Base-by-base conservation (phyloP, 1,140 invertebrate genomes). In the Tetramorium simillimum region DNA sequence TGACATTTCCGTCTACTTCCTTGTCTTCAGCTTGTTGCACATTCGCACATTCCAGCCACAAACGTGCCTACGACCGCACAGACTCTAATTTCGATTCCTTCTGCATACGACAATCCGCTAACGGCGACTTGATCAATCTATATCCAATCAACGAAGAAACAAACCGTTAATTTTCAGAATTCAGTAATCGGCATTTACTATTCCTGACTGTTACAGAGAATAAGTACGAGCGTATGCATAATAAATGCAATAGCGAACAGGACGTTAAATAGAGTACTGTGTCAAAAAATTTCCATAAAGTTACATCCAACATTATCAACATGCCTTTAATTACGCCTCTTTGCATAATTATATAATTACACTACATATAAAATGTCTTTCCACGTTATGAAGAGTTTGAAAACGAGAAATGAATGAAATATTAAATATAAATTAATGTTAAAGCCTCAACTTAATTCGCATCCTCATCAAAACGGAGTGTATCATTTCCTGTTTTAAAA, bases 1-100 rank as follows among this genome's bases (percentile, higher is more conserved):
- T 72, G 88, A 89, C 75, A 86, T 76, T 89, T 89, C 85, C 72
- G 77, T 81, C 72, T 76, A 89, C 82, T 65, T 78, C 58, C 72
- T 67, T 63, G 16, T 49, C 69, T 40, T 53, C n/a, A 53, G 21
- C 58, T 49, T 46, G 77, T 80, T 73, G 51, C 51, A 85, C 24
- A 89, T 70, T 60, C 33, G 62, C 53, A 60, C 49, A 33, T 69
- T 51, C 60, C 24, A 70, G 56, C 40, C 56, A 49, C 67, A 53
- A 67, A 80, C 58, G 78, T 49, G 21, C 58, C 4, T 51, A 46
- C 43, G n/a, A 51, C 7, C 49, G 33, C n/a, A 56, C 33, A 67
- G 1, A 80, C 3, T 70, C 37, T 10, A 81, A 72, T 4, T 70
- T 37, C 37, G n/a, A 24, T n/a, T 81, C 49, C 78, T 81, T 43